Conservation (phyloP, 30 jellyfish, hydroid and myxozoan species). For the Chironex yamaguchii region DNA sequence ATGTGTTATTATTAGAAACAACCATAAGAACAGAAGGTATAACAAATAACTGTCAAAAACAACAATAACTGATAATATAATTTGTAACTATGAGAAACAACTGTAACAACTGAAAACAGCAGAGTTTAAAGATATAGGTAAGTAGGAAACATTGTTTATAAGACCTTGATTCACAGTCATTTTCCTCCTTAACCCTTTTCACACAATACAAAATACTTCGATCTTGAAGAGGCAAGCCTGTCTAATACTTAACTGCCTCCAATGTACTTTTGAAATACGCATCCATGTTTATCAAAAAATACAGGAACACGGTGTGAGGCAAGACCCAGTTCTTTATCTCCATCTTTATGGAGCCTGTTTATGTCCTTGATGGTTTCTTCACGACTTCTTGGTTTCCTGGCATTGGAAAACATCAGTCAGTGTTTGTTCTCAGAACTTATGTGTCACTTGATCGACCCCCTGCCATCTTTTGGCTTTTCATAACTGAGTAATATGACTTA, state of each 20-base stretch:
- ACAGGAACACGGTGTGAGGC: slow-evolving; percentile 17
- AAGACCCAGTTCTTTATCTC: slow-evolving; percentile 27
- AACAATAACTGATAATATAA: no score
- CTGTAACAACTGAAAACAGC: no score
- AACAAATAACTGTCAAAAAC: no score
- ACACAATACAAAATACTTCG: no score
- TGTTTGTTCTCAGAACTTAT: slow-evolving; percentile 26
- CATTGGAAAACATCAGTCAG: slow-evolving; percentile 30
- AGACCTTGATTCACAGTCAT: no score
- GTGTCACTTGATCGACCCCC: slow-evolving; percentile 27
- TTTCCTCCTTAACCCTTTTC: no score
- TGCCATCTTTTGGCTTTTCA: slow-evolving; percentile 11
- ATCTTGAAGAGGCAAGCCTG: slow-evolving; percentile 18
- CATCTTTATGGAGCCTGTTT: slow-evolving; percentile 18
- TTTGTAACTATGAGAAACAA: no score
- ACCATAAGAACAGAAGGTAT: no score
- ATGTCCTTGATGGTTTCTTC: slow-evolving; percentile 36
- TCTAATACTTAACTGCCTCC: slow-evolving; percentile 24
- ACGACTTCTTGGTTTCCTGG: slow-evolving; percentile 22
- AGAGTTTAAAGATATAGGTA: no score
- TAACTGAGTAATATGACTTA: slow-evolving; percentile 18
- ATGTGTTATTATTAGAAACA: no score
- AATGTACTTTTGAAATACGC: not conserved
- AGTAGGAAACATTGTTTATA: no score
- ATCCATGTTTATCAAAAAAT: slow-evolving; percentile 20